These are phyloP conservation scores for Blera fallax DNA, from an alignment of 2,888 invertebrate species.

Conservation along the genomic window DNA sequence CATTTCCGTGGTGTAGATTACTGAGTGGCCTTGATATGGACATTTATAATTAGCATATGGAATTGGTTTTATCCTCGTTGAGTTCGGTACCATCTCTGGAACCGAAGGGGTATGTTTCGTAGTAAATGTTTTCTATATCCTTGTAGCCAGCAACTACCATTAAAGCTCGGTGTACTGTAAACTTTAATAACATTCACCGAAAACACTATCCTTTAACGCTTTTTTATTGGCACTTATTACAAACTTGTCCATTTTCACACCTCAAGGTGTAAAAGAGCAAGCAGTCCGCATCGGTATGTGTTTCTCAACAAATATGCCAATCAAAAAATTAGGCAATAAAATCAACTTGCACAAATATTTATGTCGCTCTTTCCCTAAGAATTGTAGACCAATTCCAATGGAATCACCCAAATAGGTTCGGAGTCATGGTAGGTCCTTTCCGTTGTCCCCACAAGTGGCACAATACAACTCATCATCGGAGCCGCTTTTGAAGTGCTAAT, in stretches of 20 bases:
- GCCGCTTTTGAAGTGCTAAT: constrained; percentile 65
- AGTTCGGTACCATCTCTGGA: too few relatives aligned
- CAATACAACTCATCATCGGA: constrained; percentile 58
- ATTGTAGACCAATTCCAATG: constrained; percentile 45
- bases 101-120: too few relatives aligned
- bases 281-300: not conserved
- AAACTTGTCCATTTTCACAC: not conserved
- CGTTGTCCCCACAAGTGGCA: not conserved
- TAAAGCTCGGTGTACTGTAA: not conserved
- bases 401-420: constrained; percentile 15
- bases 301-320: constrained; percentile 38
- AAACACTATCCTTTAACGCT: not conserved
- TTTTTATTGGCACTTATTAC: constrained; percentile 12
- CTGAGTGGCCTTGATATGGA: too few relatives aligned
- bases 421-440: not conserved
- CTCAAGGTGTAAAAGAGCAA: constrained; percentile 1
- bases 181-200: not conserved
- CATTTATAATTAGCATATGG: too few relatives aligned
- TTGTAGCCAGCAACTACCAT: not conserved
- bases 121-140: too few relatives aligned
- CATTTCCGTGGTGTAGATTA: too few relatives aligned
- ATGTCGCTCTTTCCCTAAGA: constrained; percentile 24
- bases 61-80: too few relatives aligned
- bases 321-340: constrained; percentile 50
- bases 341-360: constrained; percentile 34